Evolutionary conservation across 2,113 vertebrate genomes (phyloP).

Genomic region (Porphyrio hochstetteri): DNA sequence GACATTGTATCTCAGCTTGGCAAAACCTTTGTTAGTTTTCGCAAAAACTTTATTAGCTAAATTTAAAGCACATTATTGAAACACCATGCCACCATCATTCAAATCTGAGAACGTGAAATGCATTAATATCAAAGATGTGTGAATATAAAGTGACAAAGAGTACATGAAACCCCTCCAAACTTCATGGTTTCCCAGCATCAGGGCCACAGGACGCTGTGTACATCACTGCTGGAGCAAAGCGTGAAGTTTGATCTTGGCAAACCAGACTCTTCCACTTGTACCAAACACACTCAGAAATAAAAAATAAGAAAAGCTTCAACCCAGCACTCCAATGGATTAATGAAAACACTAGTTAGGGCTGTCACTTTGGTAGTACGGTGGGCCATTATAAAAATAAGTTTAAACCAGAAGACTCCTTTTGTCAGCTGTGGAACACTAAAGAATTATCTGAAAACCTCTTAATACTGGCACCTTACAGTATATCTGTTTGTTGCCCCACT

Average conservation of each 20-base stretch:
- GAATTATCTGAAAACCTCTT: rapidly evolving
- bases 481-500: rapidly evolving
- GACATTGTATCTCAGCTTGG: rapidly evolving
- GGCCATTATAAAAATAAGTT: rapidly evolving
- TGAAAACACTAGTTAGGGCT: rapidly evolving
- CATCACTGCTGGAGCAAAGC: not conserved
- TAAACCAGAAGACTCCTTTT: not conserved
- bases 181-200: not conserved
- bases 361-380: rapidly evolving
- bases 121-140: rapidly evolving
- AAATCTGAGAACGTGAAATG: rapidly evolving
- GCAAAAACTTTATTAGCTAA: no score
- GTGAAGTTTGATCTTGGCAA: not conserved
- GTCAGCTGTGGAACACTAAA: not conserved
- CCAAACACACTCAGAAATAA: not conserved
- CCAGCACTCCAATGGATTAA: rapidly evolving
- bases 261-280: not conserved
- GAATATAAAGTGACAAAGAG: not conserved
- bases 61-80: rapidly evolving
- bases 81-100: rapidly evolving
- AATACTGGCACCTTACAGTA: rapidly evolving
- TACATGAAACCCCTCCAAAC: not conserved
- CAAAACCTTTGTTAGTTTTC: rapidly evolving
- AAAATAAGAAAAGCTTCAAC: rapidly evolving
- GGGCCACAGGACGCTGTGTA: not conserved